Percentiles rank a stretch among this genome's conserved stretches.
Conservation (phyloP, 37 sponge, comb jelly and placozoan species). For the Geodia barretti region DNA sequence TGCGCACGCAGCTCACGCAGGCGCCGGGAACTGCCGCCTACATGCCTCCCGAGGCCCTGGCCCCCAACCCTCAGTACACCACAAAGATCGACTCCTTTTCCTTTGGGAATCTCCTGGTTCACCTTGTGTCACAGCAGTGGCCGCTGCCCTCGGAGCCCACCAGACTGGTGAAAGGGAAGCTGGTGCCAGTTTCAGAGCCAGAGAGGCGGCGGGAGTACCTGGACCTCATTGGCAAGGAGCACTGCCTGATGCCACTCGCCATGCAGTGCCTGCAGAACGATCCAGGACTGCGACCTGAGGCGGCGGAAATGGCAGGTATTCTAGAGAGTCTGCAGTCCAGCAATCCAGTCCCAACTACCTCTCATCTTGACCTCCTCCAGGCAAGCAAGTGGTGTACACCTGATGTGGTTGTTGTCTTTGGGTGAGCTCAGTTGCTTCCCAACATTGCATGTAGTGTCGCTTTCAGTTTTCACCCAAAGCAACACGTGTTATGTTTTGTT, state of each 20-base stretch:
- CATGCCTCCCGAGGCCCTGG: constrained; percentile 46
- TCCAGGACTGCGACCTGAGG: constrained; percentile 21
- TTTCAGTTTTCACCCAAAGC: not conserved
- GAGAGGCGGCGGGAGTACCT: constrained; percentile 33
- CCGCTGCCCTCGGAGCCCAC: constrained; percentile 46
- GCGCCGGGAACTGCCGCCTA: constrained; percentile 46
- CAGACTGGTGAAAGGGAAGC: constrained; percentile 10
- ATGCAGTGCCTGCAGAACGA: constrained; percentile 55
- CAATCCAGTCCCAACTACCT: constrained; percentile 26
- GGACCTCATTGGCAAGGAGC: constrained; percentile 28
- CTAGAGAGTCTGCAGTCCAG: constrained; percentile 34
- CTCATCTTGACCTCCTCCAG: constrained; percentile 53
- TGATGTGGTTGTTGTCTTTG: not conserved
- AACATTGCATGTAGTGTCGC: not conserved
- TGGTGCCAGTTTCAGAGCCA: constrained; percentile 28
- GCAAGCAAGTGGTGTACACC: not conserved
- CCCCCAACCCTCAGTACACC: constrained; percentile 25
- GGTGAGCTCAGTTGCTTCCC: not conserved
- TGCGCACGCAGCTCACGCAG: constrained; percentile 22
- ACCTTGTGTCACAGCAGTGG: constrained; percentile 38
- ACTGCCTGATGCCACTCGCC: constrained; percentile 32
- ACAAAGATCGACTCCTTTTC: constrained; percentile 47
- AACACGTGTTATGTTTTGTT: not conserved
- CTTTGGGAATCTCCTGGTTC: constrained; percentile 45
- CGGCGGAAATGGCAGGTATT: not conserved